Evolutionary conservation across 2,888 invertebrate species (phyloP).

Genomic region (Macrosiphum euphorbiae): DNA sequence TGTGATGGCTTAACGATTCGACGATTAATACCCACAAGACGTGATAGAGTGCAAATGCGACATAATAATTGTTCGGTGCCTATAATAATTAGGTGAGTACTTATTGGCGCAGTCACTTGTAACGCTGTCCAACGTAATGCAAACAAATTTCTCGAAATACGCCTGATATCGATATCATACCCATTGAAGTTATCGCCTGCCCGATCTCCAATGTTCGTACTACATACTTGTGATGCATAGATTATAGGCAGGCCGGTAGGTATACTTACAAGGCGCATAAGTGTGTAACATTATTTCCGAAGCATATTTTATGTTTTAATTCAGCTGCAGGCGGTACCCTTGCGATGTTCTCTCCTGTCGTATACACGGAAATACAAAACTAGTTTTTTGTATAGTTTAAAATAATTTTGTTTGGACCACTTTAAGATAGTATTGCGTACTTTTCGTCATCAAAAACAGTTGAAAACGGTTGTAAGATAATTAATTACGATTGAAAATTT

Average conservation of each 20-base stretch:
- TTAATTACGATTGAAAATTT: background rate
- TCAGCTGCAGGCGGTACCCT: too few relatives aligned
- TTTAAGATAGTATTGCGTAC: background rate
- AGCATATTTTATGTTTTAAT: too few relatives aligned
- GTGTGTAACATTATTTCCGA: too few relatives aligned
- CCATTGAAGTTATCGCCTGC: background rate
- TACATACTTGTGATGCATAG: background rate
- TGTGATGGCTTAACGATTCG: background rate
- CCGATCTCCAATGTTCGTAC: background rate
- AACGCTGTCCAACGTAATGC: background rate
- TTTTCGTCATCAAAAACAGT: background rate
- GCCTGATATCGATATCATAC: background rate
- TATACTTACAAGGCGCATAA: too few relatives aligned
- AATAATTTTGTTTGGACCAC: background rate
- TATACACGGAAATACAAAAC: background rate
- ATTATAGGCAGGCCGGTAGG: too few relatives aligned
- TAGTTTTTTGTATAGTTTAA: background rate
- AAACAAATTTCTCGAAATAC: background rate
- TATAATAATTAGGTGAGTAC: too few relatives aligned
- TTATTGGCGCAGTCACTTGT: background rate
- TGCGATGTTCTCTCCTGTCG: background rate
- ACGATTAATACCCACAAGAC: background rate
- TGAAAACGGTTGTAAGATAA: background rate
- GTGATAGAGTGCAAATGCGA: background rate
- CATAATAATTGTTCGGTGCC: background rate